These are phyloP conservation scores for Diorhabda carinulata DNA, from an alignment of 1,140 invertebrate genomes.

Conservation along the genomic window DNA sequence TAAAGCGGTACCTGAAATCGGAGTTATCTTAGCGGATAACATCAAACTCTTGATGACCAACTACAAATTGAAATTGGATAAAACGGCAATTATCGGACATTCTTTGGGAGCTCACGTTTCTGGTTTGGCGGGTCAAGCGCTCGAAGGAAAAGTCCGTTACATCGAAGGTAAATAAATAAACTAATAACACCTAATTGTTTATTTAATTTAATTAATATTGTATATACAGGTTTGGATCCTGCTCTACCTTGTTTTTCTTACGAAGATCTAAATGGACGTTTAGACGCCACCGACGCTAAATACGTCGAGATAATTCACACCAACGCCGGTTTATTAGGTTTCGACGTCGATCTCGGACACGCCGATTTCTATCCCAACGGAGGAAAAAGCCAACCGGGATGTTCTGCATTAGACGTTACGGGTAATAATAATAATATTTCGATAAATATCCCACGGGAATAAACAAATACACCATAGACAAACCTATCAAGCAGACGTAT, in stretches of 20 bases:
- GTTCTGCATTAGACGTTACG: slow-evolving; percentile 47
- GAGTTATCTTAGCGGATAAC: slow-evolving; percentile 49
- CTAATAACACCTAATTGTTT: background rate
- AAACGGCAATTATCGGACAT: slow-evolving; percentile 52
- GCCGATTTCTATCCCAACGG: slow-evolving; percentile 71
- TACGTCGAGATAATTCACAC: slow-evolving; percentile 64
- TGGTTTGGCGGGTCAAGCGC: slow-evolving; percentile 54
- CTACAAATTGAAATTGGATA: slow-evolving; percentile 6
- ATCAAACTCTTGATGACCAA: slow-evolving; percentile 28
- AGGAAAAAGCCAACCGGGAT: slow-evolving; percentile 63
- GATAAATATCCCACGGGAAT: too few species aligned
- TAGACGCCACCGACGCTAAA: slow-evolving; percentile 57
- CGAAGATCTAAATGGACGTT: slow-evolving; percentile 47
- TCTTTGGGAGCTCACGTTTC: slow-evolving; percentile 64
- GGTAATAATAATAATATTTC: too few species aligned
- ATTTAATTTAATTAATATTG: background rate
- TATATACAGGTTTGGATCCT: slow-evolving; percentile 48
- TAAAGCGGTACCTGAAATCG: slow-evolving; percentile 50
- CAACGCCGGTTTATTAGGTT: slow-evolving; percentile 56
- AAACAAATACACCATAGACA: too few species aligned
- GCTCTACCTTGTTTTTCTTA: slow-evolving; percentile 53
- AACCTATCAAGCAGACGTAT: too few species aligned
- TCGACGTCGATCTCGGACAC: slow-evolving; percentile 57
- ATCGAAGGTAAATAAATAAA: slow-evolving; percentile 38
- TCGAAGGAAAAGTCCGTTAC: slow-evolving; percentile 39